phyloP scores from a whole-genome alignment of 1,140 invertebrate species.

The Portunus trituberculatus region DNA sequence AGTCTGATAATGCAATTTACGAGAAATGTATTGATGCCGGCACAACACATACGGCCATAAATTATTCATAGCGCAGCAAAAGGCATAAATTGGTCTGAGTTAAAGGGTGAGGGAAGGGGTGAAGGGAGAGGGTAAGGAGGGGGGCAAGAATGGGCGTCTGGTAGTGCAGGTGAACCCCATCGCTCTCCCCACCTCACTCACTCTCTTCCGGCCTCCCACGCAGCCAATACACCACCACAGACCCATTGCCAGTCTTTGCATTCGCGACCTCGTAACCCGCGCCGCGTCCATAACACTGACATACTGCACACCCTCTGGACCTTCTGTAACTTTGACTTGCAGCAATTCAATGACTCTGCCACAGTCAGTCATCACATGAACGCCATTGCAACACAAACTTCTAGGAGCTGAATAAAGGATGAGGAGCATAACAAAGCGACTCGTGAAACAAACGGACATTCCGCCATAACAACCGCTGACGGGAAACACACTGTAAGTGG shows the following conservation, averaged over 20 bases:
- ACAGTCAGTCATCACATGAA: neutral
- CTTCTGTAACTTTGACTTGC: neutral
- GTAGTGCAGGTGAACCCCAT: conserved; percentile 11
- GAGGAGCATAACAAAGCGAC: neutral
- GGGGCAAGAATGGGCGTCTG: neutral
- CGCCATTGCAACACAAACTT: neutral
- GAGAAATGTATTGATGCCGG: conserved; percentile 21
- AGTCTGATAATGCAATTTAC: conserved; percentile 23
- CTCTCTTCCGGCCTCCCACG: conserved; percentile 3
- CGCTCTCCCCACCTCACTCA: neutral
- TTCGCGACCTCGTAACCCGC: neutral
- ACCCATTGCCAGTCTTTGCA: neutral
- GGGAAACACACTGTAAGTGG: neutral
- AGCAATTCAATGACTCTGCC: neutral
- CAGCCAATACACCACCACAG: neutral
- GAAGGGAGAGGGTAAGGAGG: neutral
- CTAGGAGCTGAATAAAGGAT: neutral
- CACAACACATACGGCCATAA: neutral
- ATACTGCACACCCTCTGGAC: neutral
- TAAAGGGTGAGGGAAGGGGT: conserved; percentile 16
- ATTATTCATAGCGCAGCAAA: neutral
- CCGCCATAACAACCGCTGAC: neutral
- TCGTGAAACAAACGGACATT: neutral
- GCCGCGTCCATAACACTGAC: neutral
- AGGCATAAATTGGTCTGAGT: neutral